Conservation (phyloP, 2,113 vertebrate genomes). For the Cygnus atratus region DNA sequence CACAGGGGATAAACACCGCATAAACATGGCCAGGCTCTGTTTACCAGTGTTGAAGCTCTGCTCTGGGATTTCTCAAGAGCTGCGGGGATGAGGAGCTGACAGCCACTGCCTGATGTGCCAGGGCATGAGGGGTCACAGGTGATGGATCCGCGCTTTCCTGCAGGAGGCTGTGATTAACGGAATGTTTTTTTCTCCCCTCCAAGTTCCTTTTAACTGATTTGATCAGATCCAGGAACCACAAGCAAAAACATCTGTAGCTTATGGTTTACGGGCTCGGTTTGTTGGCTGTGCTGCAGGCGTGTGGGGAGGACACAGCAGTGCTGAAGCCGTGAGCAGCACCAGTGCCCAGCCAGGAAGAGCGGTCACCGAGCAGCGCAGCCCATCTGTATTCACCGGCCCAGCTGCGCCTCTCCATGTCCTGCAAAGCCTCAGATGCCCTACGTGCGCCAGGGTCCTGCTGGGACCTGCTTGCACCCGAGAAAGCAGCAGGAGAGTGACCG, state of each 20-base stretch:
- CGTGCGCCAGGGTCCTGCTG: rapidly evolving
- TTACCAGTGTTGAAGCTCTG: not conserved
- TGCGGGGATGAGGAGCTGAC: not conserved
- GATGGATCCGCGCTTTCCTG: not conserved
- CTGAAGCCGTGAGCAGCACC: rapidly evolving
- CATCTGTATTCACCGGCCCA: not conserved
- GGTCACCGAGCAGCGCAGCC: not conserved
- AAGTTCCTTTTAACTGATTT: conserved; percentile 1
- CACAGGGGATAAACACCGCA: not conserved
- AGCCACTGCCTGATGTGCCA: not conserved
- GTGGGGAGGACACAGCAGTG: rapidly evolving
- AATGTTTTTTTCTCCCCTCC: not conserved
- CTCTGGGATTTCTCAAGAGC: conserved; percentile 19
- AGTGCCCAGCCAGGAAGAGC: not conserved
- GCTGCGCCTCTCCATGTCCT: not conserved
- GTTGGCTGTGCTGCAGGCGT: not conserved
- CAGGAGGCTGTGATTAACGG: not conserved
- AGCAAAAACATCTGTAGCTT: not conserved
- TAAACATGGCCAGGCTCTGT: not conserved
- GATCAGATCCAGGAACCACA: not conserved
- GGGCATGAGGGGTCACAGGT: not conserved
- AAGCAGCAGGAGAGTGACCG: not conserved
- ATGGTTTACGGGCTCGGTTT: conserved; percentile 6
- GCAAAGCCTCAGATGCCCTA: not conserved
- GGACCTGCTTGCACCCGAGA: not conserved